Base-by-base conservation (phyloP, 2,888 invertebrate genomes). In the Eilema griseolum region DNA sequence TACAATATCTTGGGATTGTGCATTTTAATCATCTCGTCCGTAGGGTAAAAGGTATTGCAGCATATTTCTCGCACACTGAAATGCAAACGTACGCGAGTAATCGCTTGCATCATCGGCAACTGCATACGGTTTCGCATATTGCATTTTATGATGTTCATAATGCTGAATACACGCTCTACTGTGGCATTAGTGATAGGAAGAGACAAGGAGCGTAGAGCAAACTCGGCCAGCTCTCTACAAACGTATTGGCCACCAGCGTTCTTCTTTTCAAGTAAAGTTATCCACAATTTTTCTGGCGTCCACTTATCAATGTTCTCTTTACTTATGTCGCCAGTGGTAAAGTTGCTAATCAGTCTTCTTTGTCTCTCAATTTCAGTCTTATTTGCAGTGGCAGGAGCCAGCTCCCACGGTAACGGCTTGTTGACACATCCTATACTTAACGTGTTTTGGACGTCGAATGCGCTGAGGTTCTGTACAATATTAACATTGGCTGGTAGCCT, bases 341-440 rank as follows among this genome's bases (percentile, higher is more conserved):
- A 66, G 31, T 66, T 66, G 59, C 66, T 59, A 20, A 66, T 57
- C 23, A 66, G 24, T 66, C 66, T 66, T 31, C 66, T 66, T 66
- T 66, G 66, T 57, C 66, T 66, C 28, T 66, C 66, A 66, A 66
- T 66, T 66, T 66, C 66, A n/a, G 33, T 59, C 23, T 66, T 66
- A 66, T 66, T 57, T 66, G n/a, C 66, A 20, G 56, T 66, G n/a
- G 66, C 11, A 59, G 66, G 66, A 66, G 66, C 66, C 59, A 66
- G 66, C 33, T 66, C 66, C 57, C 66, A 66, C 14, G 66, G 66
- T 31, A 66, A 66, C 24, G 28, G 57, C 57, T 66, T 66, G 33
- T 66, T 57, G 33, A 26, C 11, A 65, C 46, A 65, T 16, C 65
- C 37, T 26, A 65, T 52, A 65, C 65, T 23, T 65, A 65, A 65